Evolutionary conservation across 1,140 invertebrate species (phyloP), one percentile per base, ranked within the genome.

Genomic region (Temnothorax nylanderi): DNA sequence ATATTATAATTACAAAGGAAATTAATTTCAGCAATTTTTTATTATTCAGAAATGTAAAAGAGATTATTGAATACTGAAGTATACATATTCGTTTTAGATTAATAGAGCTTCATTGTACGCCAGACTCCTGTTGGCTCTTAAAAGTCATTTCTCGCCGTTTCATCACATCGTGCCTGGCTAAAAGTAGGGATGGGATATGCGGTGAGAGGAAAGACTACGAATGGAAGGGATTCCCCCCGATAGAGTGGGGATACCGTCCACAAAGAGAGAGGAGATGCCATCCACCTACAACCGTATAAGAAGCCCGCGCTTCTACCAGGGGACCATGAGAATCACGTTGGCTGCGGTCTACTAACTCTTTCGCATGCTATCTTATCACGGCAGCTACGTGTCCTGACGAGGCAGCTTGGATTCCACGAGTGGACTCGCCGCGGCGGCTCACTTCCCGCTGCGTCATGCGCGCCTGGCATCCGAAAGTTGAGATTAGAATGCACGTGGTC

Each of bases 401-500:
- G 90, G 92, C 91, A 93, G 91, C 90, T 91, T 62, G 41, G 78
- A 51, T 80, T 65, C 65, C 58, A 16, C 44, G 56, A 85, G 62
- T 67, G 71, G 67, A 87, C 86, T 89, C 75, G 74, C 47, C 87
- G 58, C 51, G 5, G 41, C 13, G 16, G 67, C 72, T 78, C 2
- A 87, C 62, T 85, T 93, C 88, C 62, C 80, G 1, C 7, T 0
- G 0, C 3, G 0, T 93, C 85, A 67, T 95, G 90, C n/a, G 11
- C n/a, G 65, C 94, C 93, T 92, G 67, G 6, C 89, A 84, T 34
- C 49, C 81, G 84, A 91, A 93, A 94, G 92, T 94, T 91, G 91
- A 90, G 88, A 94, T 94, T 93, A 93, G 94, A 95, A 95, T 94
- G 94, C 95, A 95, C 94, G 95, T 95, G 94, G 94, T 93, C 93